These are phyloP conservation scores for Apogon hyalosoma DNA, from an alignment of 2,797 vertebrate genomes.

Conservation along the genomic window DNA sequence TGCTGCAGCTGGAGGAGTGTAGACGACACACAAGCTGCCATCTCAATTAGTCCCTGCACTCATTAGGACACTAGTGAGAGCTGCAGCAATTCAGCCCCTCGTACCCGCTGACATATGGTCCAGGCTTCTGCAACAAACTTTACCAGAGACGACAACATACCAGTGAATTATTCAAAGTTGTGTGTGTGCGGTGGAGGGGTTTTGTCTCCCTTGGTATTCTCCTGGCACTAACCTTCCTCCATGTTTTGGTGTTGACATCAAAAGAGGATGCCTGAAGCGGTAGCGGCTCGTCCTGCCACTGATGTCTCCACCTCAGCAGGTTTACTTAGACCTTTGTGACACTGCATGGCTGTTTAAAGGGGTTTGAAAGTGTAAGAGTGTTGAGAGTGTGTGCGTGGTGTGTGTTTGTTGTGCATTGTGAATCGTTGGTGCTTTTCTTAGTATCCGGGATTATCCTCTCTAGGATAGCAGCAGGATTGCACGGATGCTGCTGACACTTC, in stretches of 20 bases:
- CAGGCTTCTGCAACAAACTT: slow-evolving; percentile 18
- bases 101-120: slow-evolving; percentile 49
- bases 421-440: slow-evolving; percentile 28
- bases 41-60: slow-evolving; percentile 44
- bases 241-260: slow-evolving; percentile 35
- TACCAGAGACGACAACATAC: slow-evolving; percentile 23
- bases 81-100: slow-evolving; percentile 21
- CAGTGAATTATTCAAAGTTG: slow-evolving; percentile 36
- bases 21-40: slow-evolving; percentile 26
- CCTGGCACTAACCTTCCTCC: slow-evolving; percentile 21
- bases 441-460: slow-evolving; percentile 71
- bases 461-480: slow-evolving; percentile 61
- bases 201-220: slow-evolving; percentile 3
- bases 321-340: slow-evolving; percentile 42
- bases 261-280: slow-evolving; percentile 13
- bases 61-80: slow-evolving; percentile 51
- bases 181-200: slow-evolving; percentile 3
- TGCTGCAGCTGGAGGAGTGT: slow-evolving; percentile 27
- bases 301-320: slow-evolving; percentile 37
- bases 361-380: slow-evolving; percentile 11
- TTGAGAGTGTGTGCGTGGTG: slow-evolving; percentile 8
- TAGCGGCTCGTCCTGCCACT: neutral
- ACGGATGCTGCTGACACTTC: slow-evolving; percentile 71
- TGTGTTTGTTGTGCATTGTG: slow-evolving; percentile 12
- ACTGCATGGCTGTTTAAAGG: slow-evolving; percentile 14